phyloP scores from a whole-genome alignment of 92 coral and sea anemone species.

The Umimayanthus chanpuru region DNA sequence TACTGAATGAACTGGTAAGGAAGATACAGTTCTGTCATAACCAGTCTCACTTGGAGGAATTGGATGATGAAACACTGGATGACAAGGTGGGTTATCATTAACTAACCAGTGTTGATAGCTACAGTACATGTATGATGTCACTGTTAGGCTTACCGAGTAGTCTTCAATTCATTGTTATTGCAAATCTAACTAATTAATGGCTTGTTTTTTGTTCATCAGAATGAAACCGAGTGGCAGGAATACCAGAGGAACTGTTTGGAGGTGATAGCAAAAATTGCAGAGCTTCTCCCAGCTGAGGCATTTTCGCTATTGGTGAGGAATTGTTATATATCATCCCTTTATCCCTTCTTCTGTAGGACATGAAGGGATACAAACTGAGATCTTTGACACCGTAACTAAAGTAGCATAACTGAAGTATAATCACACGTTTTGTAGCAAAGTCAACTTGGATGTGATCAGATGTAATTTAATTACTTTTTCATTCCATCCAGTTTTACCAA shows the following conservation, averaged over 20 bases:
- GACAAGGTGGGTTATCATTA: slow-evolving; percentile 73
- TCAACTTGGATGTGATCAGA: too few species aligned
- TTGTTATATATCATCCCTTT: too few species aligned
- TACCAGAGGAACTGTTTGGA: slow-evolving; percentile 92
- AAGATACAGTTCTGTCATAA: slow-evolving; percentile 93
- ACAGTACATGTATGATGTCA: too few species aligned
- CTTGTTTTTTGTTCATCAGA: slow-evolving; percentile 51
- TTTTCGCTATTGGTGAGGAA: slow-evolving; percentile 85
- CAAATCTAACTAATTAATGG: neutral
- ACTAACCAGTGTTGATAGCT: neutral
- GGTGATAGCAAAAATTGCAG: slow-evolving; percentile 90
- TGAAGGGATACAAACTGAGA: too few species aligned
- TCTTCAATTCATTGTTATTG: neutral
- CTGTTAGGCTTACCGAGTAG: neutral
- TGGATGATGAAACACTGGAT: slow-evolving; percentile 83
- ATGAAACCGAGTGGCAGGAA: slow-evolving; percentile 97
- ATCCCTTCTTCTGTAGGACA: too few species aligned
- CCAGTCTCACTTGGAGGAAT: slow-evolving; percentile 77
- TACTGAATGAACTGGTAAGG: slow-evolving; percentile 81
- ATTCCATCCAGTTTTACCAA: too few species aligned
- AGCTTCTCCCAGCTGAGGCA: slow-evolving; percentile 91
- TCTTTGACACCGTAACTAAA: too few species aligned
- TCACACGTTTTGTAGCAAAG: too few species aligned
- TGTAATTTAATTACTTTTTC: too few species aligned
- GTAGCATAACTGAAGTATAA: too few species aligned